Conservation (phyloP, 1,140 invertebrate genomes). For the Brachionus koreanus region DNA sequence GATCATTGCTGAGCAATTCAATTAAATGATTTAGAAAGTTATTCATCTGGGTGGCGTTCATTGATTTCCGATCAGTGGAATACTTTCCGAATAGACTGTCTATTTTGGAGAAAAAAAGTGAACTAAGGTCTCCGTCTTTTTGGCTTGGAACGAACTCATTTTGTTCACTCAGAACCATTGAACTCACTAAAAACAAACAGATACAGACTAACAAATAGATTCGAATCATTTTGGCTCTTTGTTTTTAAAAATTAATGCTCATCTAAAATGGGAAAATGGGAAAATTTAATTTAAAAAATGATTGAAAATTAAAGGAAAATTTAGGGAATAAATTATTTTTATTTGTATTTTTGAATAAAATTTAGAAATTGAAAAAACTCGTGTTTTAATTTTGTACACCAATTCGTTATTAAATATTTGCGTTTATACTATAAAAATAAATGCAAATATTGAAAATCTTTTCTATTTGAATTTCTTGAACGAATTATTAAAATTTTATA, state of each 20-base stretch:
- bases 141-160: neutral
- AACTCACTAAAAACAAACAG: neutral
- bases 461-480: conserved; percentile 1
- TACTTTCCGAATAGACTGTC: conserved; percentile 1
- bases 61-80: neutral
- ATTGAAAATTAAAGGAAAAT: neutral
- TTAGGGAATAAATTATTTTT: conserved; percentile 1
- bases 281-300: neutral
- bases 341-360: neutral
- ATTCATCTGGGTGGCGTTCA: neutral
- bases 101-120: neutral
- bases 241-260: neutral
- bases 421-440: conserved; percentile 8
- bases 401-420: too few relatives aligned
- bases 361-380: neutral
- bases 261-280: conserved; percentile 31
- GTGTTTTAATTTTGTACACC: neutral
- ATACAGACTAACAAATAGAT: neutral
- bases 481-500: neutral
- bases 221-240: neutral
- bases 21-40: conserved; percentile 24
- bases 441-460: conserved; percentile 22
- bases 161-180: neutral
- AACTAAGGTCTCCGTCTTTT: neutral
- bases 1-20: neutral